phyloP scores from a whole-genome alignment of 2,113 vertebrate species.

The Seriola rivoliana region DNA sequence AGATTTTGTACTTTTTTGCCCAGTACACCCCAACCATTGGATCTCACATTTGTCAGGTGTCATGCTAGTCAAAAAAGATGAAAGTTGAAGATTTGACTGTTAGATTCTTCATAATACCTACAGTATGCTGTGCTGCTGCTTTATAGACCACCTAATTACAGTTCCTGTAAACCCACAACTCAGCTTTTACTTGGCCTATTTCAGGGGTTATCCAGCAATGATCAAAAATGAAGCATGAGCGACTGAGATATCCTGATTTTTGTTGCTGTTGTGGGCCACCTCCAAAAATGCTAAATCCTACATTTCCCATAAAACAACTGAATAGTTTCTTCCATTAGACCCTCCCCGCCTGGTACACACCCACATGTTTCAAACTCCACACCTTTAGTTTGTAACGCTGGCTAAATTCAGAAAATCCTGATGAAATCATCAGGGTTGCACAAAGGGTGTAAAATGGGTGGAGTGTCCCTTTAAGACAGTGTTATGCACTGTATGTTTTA shows the following conservation, averaged over 20 bases:
- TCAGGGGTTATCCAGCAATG: background rate
- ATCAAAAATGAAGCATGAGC: background rate
- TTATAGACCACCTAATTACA: background rate
- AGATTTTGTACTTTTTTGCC: background rate
- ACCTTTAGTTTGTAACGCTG: background rate
- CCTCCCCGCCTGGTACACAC: constrained; percentile 22
- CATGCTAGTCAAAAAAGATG: background rate
- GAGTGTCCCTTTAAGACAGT: constrained; percentile 9
- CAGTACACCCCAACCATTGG: background rate
- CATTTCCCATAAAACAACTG: constrained; percentile 23
- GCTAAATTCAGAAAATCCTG: constrained; percentile 10
- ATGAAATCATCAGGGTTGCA: constrained; percentile 1
- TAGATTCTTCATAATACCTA: background rate
- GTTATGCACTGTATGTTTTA: background rate
- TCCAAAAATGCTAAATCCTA: background rate
- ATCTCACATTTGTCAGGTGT: background rate
- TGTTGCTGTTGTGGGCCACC: background rate
- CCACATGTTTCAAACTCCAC: constrained; percentile 14
- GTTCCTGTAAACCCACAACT: background rate
- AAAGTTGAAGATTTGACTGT: background rate
- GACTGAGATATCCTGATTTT: background rate
- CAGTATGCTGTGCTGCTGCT: background rate
- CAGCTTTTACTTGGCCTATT: background rate
- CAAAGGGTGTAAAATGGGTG: constrained; percentile 17
- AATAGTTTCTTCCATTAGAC: background rate